Percentiles rank a stretch among this genome's conserved stretches.
Conservation (phyloP, 2,888 invertebrate genomes). For the Himalopsyche kuldschensis region DNA sequence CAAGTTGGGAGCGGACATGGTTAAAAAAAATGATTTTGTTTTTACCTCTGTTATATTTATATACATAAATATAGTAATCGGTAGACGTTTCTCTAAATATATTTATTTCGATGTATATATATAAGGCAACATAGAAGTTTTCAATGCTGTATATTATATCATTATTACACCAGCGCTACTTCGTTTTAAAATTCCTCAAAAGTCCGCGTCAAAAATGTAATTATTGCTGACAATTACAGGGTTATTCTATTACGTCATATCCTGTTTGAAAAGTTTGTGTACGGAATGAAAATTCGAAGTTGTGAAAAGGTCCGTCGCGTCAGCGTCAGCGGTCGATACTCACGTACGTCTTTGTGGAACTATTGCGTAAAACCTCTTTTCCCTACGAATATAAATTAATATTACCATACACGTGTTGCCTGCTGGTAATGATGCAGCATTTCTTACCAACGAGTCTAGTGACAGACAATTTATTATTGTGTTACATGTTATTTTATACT, state of each 20-base stretch:
- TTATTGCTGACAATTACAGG: background rate
- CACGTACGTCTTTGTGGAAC: background rate
- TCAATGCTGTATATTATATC: no score
- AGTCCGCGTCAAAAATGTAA: no score
- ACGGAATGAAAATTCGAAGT: background rate
- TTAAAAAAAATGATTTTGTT: no score
- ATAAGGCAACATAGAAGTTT: no score
- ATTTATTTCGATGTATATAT: no score
- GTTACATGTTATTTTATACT: no score
- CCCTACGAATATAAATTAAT: background rate
- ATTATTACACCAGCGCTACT: no score
- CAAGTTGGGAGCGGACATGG: no score
- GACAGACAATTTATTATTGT: background rate
- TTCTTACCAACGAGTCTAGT: background rate
- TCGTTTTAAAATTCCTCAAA: no score
- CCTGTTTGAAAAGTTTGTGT: background rate
- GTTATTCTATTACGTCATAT: background rate
- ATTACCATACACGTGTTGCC: background rate
- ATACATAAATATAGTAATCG: no score
- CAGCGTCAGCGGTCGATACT: background rate
- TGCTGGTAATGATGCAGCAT: background rate
- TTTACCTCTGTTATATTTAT: no score
- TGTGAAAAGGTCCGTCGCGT: background rate
- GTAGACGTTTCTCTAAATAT: no score
- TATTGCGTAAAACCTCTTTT: background rate